Evolutionary conservation across 2,113 vertebrate species (phyloP).

Genomic region (Micronycteris hirsuta): DNA sequence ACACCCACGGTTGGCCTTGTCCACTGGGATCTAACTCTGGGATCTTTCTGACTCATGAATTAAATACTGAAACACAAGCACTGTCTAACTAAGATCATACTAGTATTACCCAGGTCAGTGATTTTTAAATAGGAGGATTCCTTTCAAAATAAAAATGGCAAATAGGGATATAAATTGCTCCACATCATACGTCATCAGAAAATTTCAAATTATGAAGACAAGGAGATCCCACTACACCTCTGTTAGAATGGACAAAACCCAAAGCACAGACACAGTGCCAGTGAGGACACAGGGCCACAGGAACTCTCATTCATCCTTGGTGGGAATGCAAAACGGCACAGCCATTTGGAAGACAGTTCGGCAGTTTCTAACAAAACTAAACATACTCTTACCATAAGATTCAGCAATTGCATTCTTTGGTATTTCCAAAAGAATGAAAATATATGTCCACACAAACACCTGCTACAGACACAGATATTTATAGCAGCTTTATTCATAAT

Average conservation of each 20-base stretch:
- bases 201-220: background rate
- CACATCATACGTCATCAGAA: background rate
- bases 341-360: background rate
- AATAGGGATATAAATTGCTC: background rate
- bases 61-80: background rate
- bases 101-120: background rate
- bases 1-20: background rate
- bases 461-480: background rate
- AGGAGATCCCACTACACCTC: background rate
- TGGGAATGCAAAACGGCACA: background rate
- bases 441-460: background rate
- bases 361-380: background rate
- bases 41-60: background rate
- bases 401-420: background rate
- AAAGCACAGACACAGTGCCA: background rate
- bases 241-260: background rate
- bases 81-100: background rate
- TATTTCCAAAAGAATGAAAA: constrained; percentile 12
- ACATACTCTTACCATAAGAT: background rate
- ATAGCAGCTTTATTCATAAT: background rate
- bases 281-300: background rate
- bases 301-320: background rate
- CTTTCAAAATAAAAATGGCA: constrained; percentile 12
- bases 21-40: background rate
- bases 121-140: background rate